Conservation (phyloP, 2,113 vertebrate genomes). For the Pachycephala philippinensis region DNA sequence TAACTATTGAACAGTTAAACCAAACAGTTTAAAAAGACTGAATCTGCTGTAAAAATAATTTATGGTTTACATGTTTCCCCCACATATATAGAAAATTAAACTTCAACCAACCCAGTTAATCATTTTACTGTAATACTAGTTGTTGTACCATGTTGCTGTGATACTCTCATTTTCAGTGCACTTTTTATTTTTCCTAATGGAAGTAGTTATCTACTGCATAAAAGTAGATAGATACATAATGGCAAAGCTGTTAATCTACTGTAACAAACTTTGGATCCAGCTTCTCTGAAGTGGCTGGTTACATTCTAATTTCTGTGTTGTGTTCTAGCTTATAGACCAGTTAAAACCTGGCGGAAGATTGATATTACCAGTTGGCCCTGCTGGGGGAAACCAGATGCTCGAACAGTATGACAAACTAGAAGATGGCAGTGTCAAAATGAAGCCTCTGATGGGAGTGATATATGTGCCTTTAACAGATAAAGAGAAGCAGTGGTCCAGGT, state of each 20-base stretch:
- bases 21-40: neutral
- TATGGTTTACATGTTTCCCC: neutral
- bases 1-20: neutral
- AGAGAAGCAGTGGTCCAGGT: conserved; percentile 99
- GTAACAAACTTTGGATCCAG: conserved; percentile 2
- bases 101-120: neutral
- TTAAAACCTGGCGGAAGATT: conserved; percentile 96
- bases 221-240: neutral
- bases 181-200: neutral
- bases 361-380: conserved; percentile 95
- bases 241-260: neutral
- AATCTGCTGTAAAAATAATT: neutral
- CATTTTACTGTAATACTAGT: neutral
- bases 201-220: neutral
- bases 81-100: neutral
- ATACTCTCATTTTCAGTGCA: neutral
- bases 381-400: conserved; percentile 98
- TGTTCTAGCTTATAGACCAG: conserved; percentile 93
- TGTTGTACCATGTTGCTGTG: neutral
- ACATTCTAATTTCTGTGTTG: conserved; percentile 51
- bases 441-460: conserved; percentile 99
- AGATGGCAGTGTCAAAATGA: conserved; percentile 98
- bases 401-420: conserved; percentile 98
- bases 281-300: conserved; percentile 13
- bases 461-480: conserved; percentile 99